Evolutionary conservation across 2,113 vertebrate species (phyloP).

Genomic region (Planiliza haematocheilus): DNA sequence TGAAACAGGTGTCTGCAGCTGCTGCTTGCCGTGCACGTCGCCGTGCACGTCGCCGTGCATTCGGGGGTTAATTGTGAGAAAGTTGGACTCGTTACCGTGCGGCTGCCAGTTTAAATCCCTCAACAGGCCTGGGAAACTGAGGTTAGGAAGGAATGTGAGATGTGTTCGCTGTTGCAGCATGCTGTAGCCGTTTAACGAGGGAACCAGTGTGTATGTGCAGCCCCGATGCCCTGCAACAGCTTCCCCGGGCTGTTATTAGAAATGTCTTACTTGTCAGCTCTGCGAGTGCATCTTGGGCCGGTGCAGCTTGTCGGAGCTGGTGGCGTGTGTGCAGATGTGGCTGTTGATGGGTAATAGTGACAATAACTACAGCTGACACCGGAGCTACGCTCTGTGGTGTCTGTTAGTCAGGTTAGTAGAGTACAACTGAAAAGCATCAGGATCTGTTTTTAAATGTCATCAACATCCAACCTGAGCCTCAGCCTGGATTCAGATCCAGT

Average conservation of each 20-base stretch:
- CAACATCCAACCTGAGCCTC: no score
- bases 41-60: not conserved
- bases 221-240: not conserved
- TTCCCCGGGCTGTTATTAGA: slow-evolving; percentile 7
- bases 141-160: not conserved
- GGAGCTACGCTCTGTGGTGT: not conserved
- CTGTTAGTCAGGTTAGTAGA: slow-evolving; percentile 20
- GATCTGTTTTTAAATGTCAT: not conserved
- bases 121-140: not conserved
- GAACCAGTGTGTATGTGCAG: not conserved
- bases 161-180: not conserved
- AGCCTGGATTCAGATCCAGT: no score
- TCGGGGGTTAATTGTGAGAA: slow-evolving; percentile 31
- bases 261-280: slow-evolving; percentile 2
- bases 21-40: not conserved
- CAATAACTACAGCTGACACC: slow-evolving; percentile 1
- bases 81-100: not conserved
- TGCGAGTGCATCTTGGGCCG: not conserved
- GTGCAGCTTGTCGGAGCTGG: no score
- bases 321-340: not conserved
- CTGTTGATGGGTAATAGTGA: slow-evolving; percentile 1
- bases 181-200: slow-evolving; percentile 6
- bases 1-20: slow-evolving; percentile 28
- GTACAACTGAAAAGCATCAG: not conserved
- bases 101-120: slow-evolving; percentile 25